These are phyloP conservation scores for Anadara kagoshimensis DNA, from an alignment of 1,140 invertebrate species.

Conservation along the genomic window DNA sequence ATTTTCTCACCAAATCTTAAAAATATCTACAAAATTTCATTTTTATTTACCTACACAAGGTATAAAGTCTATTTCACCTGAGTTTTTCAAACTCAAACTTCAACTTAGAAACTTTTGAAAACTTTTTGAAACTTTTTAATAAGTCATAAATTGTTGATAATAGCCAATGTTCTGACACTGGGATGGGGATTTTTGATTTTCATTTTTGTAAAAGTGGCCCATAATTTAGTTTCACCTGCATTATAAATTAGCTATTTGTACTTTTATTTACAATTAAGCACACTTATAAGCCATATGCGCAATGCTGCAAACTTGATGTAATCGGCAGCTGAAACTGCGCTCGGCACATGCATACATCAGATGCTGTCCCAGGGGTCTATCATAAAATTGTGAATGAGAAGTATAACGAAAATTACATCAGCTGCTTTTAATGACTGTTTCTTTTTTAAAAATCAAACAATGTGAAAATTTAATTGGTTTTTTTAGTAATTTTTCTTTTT, in stretches of 20 bases:
- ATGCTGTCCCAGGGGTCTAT: conserved; percentile 22
- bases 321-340: conserved; percentile 16
- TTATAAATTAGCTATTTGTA: too few species aligned
- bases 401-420: conserved; percentile 53
- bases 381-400: conserved; percentile 41
- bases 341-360: conserved; percentile 26
- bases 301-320: conserved; percentile 16
- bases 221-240: too few species aligned
- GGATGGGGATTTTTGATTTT: too few species aligned
- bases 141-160: neutral
- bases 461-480: conserved; percentile 61
- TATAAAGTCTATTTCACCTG: conserved; percentile 2
- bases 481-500: conserved; percentile 41
- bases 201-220: too few species aligned
- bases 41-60: neutral
- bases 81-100: neutral
- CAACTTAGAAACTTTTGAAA: conserved; percentile 5
- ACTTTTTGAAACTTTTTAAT: conserved; percentile 3
- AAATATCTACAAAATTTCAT: neutral
- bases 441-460: conserved; percentile 48
- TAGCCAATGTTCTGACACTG: too few species aligned
- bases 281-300: conserved; percentile 26
- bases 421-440: conserved; percentile 46
- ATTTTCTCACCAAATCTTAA: neutral
- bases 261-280: conserved; percentile 1